phyloP scores from a whole-genome alignment of 2,113 vertebrate genomes.

The Rhabdornis inornatus region DNA sequence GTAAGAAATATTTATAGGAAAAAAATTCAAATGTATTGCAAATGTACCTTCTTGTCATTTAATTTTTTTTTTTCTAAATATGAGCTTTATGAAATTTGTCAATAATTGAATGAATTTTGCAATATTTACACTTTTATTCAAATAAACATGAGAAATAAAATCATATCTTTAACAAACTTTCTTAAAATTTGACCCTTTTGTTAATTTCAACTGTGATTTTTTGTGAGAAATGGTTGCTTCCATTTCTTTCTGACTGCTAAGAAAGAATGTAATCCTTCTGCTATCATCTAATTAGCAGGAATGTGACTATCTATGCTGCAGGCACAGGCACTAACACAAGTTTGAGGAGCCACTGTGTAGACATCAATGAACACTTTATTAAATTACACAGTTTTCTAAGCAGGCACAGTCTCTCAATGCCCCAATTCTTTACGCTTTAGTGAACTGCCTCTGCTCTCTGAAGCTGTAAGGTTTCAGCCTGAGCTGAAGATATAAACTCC shows the following conservation, averaged over 20 bases:
- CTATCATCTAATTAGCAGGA: constrained; percentile 68
- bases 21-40: not conserved
- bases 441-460: constrained; percentile 36
- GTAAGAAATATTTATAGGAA: not conserved
- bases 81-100: not conserved
- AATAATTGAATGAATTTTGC: not conserved
- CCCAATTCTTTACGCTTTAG: constrained; percentile 56
- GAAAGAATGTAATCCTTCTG: constrained; percentile 50
- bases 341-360: constrained; percentile 56
- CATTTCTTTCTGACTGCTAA: constrained; percentile 28
- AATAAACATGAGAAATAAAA: not conserved
- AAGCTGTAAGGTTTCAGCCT: constrained; percentile 55
- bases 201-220: not conserved
- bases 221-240: not conserved
- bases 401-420: constrained; percentile 43
- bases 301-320: constrained; percentile 48
- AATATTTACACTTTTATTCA: not conserved
- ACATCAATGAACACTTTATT: constrained; percentile 72
- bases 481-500: constrained; percentile 42
- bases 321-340: constrained; percentile 53
- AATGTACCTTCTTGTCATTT: not conserved
- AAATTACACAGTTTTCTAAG: constrained; percentile 73
- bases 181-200: not conserved
- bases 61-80: not conserved
- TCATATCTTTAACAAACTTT: not conserved